Base-by-base conservation (phyloP, 2,888 invertebrate species). In the Polyommatus icarus region DNA sequence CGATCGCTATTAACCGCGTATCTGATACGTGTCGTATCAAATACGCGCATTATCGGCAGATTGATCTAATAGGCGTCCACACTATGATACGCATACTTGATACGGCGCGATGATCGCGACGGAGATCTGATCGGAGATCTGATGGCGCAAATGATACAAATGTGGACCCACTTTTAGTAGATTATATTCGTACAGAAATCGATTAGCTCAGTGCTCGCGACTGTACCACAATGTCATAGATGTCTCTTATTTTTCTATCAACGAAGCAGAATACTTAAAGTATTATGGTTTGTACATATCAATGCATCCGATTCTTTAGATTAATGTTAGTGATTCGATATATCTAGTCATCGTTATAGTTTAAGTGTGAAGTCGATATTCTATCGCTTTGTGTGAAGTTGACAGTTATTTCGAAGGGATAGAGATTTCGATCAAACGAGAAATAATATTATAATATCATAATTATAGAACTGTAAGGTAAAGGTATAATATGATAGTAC, bases 241-340 rank as follows among this genome's bases (percentile, higher is more conserved):
- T 73, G 71, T 40, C 71, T 40, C 72, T 77, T 77, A 72, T 77
- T 77, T 77, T 77, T 77, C 40, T 77, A 76, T 73, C 77, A 80
- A 80, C 79, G 78, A 81, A 80, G 50, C 54, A 54, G 18, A 50
- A 73, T 54, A 75, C 50, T 76, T 61, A 29, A 76, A 76, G 76
- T 79, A 77, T 79, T 76, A 80, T 77, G 76, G 76, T 77, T 82
- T 88, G 88, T 89, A 88, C 89, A 89, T 89, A 89, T 89, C 89
- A 88, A 84, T n/a, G 84, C 84, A 82, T 83, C 82, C 83, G 77
- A 80, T 78, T 80, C 82, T 78, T 82, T 80, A 84, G 82, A 82
- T 82, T 84, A 85, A 81, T 83, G 82, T 79, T 81, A 82, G 81
- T 80, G 80, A 82, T 80, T 80, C 84, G 84, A 79, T 80, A 76